phyloP scores from a whole-genome alignment of 2,113 vertebrate genomes.

The Pelvicachromis taeniatus region DNA sequence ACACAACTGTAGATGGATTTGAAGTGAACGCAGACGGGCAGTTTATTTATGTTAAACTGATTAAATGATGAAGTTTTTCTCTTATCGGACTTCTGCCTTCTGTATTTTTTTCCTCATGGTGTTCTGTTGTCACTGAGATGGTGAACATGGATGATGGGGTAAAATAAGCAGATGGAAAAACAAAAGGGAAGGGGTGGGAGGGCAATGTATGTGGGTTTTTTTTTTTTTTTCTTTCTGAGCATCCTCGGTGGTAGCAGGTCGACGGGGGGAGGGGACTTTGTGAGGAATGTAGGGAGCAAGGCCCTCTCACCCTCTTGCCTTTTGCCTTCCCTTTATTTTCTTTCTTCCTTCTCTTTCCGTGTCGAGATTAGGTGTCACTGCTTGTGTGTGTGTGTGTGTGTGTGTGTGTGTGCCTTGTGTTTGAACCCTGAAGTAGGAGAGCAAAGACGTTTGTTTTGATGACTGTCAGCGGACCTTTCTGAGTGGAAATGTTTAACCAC shows the following conservation, averaged over 20 bases:
- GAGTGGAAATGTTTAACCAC: conserved; percentile 58
- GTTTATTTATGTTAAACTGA: neutral
- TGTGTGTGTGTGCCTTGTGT: conserved; percentile 19
- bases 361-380: conserved; percentile 57
- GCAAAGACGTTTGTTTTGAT: conserved; percentile 53
- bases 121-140: conserved; percentile 16
- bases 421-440: conserved; percentile 37
- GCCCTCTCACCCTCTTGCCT: conserved; percentile 47
- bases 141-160: conserved; percentile 26
- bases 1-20: neutral
- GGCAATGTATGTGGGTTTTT: conserved; percentile 2
- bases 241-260: conserved; percentile 79
- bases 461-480: conserved; percentile 35
- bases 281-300: conserved; percentile 85
- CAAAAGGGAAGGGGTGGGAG: neutral
- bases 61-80: neutral
- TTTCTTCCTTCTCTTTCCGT: neutral
- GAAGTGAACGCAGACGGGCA: neutral
- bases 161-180: conserved; percentile 26
- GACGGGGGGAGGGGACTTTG: conserved; percentile 68
- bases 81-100: neutral
- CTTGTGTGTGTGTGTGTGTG: neutral
- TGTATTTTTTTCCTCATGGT: neutral
- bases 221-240: conserved; percentile 55
- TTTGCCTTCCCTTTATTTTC: conserved; percentile 7